Percentiles rank a stretch among this genome's conserved stretches.
phyloP scores from a whole-genome alignment of 2,888 invertebrate genomes.

The Zeuzera pyrina region DNA sequence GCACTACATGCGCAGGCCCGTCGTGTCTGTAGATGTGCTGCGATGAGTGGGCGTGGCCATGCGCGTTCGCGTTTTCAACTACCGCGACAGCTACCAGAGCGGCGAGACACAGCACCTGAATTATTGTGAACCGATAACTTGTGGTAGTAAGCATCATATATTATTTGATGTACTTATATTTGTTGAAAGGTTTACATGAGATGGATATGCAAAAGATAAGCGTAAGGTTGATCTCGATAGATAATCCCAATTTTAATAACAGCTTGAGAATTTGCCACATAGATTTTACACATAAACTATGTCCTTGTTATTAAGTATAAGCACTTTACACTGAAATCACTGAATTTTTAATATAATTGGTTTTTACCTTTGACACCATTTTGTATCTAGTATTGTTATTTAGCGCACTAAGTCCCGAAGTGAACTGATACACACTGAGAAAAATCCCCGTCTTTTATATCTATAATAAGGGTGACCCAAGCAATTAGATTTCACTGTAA shows the following conservation, averaged over 20 bases:
- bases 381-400: constrained; percentile 22
- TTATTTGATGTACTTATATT: no score
- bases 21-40: constrained; percentile 26
- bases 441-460: constrained; percentile 57
- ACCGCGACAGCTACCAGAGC: constrained; percentile 8
- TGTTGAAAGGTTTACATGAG: no score
- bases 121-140: neutral
- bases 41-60: constrained; percentile 34
- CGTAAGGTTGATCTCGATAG: no score
- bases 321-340: no score
- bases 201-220: no score
- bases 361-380: constrained; percentile 55
- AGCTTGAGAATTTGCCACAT: no score
- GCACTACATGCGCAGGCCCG: constrained; percentile 18
- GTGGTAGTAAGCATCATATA: no score
- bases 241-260: no score
- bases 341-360: no score
- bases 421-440: constrained; percentile 46
- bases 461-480: constrained; percentile 48
- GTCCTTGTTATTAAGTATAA: no score
- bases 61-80: constrained; percentile 21
- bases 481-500: constrained; percentile 60
- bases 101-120: constrained; percentile 11
- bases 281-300: no score
- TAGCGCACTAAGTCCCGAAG: constrained; percentile 29